phyloP scores from a whole-genome alignment of 2,113 vertebrate species.

The Callocephalon fimbriatum region DNA sequence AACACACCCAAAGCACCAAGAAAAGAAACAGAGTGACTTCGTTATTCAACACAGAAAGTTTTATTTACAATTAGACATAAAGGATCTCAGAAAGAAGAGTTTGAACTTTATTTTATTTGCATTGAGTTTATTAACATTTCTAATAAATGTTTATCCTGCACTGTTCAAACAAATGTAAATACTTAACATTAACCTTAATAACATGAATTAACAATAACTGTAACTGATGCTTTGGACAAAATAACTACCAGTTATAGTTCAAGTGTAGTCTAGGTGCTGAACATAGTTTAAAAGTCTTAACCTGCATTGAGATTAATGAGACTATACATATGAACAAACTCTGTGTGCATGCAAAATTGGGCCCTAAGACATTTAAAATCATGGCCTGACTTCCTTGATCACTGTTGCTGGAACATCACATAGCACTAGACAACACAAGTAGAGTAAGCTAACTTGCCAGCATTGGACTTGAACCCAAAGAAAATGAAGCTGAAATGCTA shows the following conservation, averaged over 20 bases:
- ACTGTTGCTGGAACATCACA: neutral
- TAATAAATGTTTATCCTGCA: neutral
- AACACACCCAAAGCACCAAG: neutral
- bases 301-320: neutral
- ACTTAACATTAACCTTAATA: neutral
- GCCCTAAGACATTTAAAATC: slow-evolving; percentile 31
- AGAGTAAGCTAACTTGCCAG: neutral
- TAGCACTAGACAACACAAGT: neutral
- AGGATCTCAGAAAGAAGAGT: neutral
- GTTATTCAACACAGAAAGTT: neutral
- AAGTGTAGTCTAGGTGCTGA: neutral
- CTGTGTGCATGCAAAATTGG: neutral
- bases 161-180: slow-evolving; percentile 21
- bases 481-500: neutral
- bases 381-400: neutral
- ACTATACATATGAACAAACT: neutral
- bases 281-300: neutral
- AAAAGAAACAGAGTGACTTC: neutral
- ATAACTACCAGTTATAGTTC: neutral
- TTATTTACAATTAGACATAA: slow-evolving; percentile 53
- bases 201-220: neutral
- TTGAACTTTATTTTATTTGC: neutral
- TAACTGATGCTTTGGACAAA: slow-evolving; percentile 2
- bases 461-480: neutral
- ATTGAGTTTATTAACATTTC: neutral